Base-by-base conservation (phyloP, 2,113 vertebrate species). In the Typhlomys cinereus region DNA sequence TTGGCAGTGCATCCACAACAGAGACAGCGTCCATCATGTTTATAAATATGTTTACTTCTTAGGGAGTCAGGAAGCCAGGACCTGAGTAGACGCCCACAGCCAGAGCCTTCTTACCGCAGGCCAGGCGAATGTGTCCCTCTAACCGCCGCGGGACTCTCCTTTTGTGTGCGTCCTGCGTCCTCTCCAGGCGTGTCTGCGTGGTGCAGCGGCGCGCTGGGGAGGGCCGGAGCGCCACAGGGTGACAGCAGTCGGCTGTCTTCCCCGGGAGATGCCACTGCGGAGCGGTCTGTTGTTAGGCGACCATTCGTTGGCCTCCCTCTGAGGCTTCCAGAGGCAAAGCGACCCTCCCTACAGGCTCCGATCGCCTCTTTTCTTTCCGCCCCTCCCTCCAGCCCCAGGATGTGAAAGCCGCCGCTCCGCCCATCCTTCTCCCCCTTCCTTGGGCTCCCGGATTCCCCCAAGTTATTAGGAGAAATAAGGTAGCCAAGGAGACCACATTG, bases 381-480 rank as follows among this genome's bases (percentile, higher is more conserved):
- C 73, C 70, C 89, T 61, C 70, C 88, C 52, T 66, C 69, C 69
- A 14, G 48, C 85, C 8, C 71, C 88, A 57, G 90, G 85, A 93
- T 74, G 88, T 61, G 7, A n/a, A 34, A 29, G 93, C 94, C 8
- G 76, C 91, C 11, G 71, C 46, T 48, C 71, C 6, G 80, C 64
- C 46, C 95, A n/a, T 88, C 90, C 92, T 80, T 94, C 91, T 92
- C 71, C 73, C 36, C 52, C 0, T 21, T 67, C 57, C 89, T 86
- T 62, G 1, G 85, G 67, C 74, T 93, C 85, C 67, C 4, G 95
- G 90, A 88, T 93, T 86, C 31, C 11, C 96, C 81, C 81, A 96
- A 97, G 96, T 97, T 97, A 94, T 93, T 90, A 89, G 95, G 85
- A 94, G 89, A 94, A 95, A 95, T 88, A 95, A 79, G 96, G 97